These are phyloP conservation scores for Stramonita haemastoma DNA, from an alignment of 2,888 invertebrate species.

Conservation along the genomic window DNA sequence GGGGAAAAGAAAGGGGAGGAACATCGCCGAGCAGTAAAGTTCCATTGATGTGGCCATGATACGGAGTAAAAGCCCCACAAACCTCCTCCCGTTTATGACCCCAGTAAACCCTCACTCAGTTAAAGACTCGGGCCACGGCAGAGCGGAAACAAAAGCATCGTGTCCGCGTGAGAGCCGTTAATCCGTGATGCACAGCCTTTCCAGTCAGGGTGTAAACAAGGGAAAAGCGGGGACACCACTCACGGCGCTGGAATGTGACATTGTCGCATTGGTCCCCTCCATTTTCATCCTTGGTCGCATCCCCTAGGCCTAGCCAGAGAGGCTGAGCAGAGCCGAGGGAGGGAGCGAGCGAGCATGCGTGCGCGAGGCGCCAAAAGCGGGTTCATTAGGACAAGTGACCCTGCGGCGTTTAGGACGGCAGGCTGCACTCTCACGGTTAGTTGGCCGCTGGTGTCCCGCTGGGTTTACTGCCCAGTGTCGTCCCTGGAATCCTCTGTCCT, in stretches of 20 bases:
- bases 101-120: not conserved
- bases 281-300: not conserved
- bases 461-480: not conserved
- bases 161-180: not conserved
- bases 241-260: conserved; percentile 14
- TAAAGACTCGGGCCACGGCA: not conserved
- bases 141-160: not conserved
- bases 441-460: not conserved
- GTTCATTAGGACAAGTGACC: conserved; percentile 11
- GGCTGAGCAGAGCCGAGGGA: too few relatives aligned
- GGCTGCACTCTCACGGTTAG: not conserved
- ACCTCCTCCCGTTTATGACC: not conserved
- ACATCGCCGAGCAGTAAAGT: not conserved
- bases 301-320: not conserved
- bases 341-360: too few relatives aligned
- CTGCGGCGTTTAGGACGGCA: not conserved
- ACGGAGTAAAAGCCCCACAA: not conserved
- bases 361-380: not conserved
- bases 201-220: conserved; percentile 1
- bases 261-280: not conserved
- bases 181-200: not conserved
- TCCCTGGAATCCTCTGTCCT: too few relatives aligned
- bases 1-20: not conserved
- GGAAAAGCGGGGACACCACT: not conserved
- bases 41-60: conserved; percentile 15